These are phyloP conservation scores for Numenius arquata DNA, from an alignment of 2,113 vertebrate species.

Conservation along the genomic window DNA sequence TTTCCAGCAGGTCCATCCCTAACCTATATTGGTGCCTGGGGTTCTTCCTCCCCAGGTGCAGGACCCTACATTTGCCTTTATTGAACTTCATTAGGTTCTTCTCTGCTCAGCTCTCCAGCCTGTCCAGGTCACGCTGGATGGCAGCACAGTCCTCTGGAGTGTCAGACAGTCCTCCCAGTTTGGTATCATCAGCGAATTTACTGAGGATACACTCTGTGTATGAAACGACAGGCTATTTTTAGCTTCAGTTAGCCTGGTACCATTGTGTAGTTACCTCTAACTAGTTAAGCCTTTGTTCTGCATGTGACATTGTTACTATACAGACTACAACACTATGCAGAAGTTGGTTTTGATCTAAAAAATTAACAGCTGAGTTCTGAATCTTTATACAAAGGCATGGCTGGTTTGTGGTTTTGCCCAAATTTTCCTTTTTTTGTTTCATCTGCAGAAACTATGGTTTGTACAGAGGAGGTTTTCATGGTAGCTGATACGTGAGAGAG, in stretches of 20 bases:
- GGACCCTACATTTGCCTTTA: too few relatives aligned
- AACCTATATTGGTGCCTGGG: too few relatives aligned
- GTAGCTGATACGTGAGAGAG: fast-evolving
- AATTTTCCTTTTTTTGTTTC: background rate
- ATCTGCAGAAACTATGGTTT: background rate
- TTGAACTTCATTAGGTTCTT: too few relatives aligned
- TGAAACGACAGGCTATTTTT: background rate
- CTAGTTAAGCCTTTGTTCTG: background rate
- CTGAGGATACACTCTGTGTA: too few relatives aligned
- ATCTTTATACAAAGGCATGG: background rate
- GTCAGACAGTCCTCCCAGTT: too few relatives aligned
- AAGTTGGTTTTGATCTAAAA: background rate
- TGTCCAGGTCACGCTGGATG: too few relatives aligned
- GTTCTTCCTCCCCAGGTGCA: too few relatives aligned
- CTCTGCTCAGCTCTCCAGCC: too few relatives aligned
- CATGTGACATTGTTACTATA: fast-evolving
- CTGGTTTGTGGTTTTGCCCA: background rate
- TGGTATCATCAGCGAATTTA: too few relatives aligned
- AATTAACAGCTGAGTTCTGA: background rate
- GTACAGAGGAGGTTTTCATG: background rate
- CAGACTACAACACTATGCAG: background rate
- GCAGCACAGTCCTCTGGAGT: too few relatives aligned
- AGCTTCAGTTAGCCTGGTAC: background rate
- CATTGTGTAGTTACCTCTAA: background rate
- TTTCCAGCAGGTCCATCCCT: too few relatives aligned